Base-by-base conservation (phyloP, 2,113 vertebrate species). In the Cervus canadensis region DNA sequence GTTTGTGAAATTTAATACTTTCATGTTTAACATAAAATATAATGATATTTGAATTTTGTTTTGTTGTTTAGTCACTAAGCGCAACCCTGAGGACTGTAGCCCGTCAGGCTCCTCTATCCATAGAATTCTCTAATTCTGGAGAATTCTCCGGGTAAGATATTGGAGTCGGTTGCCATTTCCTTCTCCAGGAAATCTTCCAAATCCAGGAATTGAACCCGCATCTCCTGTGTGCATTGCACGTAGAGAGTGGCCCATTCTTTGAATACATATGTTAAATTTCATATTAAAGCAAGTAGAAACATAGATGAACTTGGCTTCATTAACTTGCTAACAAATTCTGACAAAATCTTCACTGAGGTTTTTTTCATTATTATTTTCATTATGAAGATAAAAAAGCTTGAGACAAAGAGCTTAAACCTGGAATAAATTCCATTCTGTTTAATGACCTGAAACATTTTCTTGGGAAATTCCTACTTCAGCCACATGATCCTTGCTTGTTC, bases 351-450 rank as follows among this genome's bases (percentile, higher is more conserved):
- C 26, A 5, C 25, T 1, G 23, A 60, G 25, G 52, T 43, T 56
- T 89, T 87, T 52, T 11, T 16, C 15, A 59, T 60, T 57, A 67
- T 83, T 87, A 17, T 82, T 83, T 86, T 50, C 43, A 91, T 82
- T 92, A 84, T 23, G 9, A 92, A 92, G 33, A 11, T 50, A 28
- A 83, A 59, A 40, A 91, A 95, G 5, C 36, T 86, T 26, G 56
- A 97, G 50, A 25, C 33, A 57, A 93, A 84, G 14, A 56, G 36
- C 16, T 87, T 85, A 74, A 96, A 85, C 36, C 67, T 83, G 16
- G 60, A 96, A 86, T 79, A n/a, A 62, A 94, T 83, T 89, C 87
- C 45, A 83, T 40, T 96, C 62, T 95, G 59, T 56, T 96, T 62
- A 88, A 67, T 56, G 14, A 90, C 76, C 88, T 54, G 56, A 94